Evolutionary conservation across 2,113 vertebrate genomes (phyloP), one percentile per base, ranked within the genome.

Genomic region (Zosterops pallidus): DNA sequence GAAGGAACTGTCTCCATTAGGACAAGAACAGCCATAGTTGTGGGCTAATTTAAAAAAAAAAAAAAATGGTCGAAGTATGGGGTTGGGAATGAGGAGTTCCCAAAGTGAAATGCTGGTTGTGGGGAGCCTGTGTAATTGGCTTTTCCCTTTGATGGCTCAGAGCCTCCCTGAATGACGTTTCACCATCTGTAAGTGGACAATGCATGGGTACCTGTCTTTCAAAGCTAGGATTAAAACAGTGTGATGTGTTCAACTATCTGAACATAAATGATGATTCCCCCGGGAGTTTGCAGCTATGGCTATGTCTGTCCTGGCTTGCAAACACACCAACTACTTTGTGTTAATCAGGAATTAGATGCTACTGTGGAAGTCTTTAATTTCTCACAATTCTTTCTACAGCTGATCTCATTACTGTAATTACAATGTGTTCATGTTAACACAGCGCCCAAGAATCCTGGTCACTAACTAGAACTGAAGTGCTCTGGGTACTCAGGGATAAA

Each of bases 321-420:
- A 52, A 88, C 39, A 64, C 77, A 86, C 41, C 44, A 24, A 6
- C 55, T 72, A 14, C 57, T 89, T 76, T 64, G 41, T 82, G 41
- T 87, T 92, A 83, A 59, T 86, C 77, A 85, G 63, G 60, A 87
- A 84, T 65, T 79, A 77, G 29, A 75, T 18, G 28, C 72, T 92
- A 12, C 56, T 67, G 39, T 83, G 82, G 60, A 55, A 83, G 42
- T 86, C 69, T 69, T 86, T 80, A 35, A 67, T 91, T 94, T 90
- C 47, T 90, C 55, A 53, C 67, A 35, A 1, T 83, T 72, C 82
- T 88, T 86, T 80, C 33, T 70, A n/a, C 18, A 29, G 52, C 33
- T 83, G 39, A 57, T 78, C 44, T 80, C 41, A 93, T 94, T 92
- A 68, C 68, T 39, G 31, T 92, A 80, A 93, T 86, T 86, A 74